Conservation (phyloP, 2,888 invertebrate genomes). For the Orchesella flavescens region DNA sequence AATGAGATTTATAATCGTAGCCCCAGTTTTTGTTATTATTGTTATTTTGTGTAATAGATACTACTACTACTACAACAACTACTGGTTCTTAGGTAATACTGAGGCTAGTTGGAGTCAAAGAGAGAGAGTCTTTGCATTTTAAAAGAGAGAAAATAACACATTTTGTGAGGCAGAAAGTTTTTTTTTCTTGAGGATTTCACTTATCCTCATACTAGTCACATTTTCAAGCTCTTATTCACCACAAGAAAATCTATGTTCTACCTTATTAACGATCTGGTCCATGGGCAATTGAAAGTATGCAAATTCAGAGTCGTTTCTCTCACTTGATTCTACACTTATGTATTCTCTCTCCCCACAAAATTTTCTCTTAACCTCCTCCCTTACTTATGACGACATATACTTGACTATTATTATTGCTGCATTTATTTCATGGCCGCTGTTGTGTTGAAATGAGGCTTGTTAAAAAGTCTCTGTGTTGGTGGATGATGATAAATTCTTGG, state of each 20-base stretch:
- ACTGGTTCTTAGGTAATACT: not conserved
- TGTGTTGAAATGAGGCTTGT: slow-evolving; percentile 11
- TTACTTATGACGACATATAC: slow-evolving; percentile 6
- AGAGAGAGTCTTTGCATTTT: not conserved
- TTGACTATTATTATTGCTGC: slow-evolving; percentile 13
- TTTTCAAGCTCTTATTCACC: slow-evolving; percentile 8
- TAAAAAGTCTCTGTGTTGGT: not conserved
- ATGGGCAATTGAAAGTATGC: slow-evolving; percentile 30
- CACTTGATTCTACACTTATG: slow-evolving; percentile 1
- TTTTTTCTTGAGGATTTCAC: slow-evolving; percentile 20
- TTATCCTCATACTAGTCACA: slow-evolving; percentile 5
- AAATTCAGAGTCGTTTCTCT: slow-evolving; percentile 20
- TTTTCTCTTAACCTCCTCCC: slow-evolving; percentile 3
- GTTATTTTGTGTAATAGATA: not conserved
- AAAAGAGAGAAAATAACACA: not conserved
- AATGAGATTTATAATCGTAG: slow-evolving; percentile 18
- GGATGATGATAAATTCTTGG: too few species aligned
- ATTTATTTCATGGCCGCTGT: not conserved
- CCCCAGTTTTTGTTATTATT: not conserved
- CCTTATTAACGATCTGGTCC: slow-evolving; percentile 27
- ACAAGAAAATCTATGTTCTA: slow-evolving; percentile 36
- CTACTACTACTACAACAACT: not conserved
- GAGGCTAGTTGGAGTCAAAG: not conserved
- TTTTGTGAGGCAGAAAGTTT: not conserved
- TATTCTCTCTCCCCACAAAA: slow-evolving; percentile 1